These are phyloP conservation scores for Anisognathus igniventris DNA, from an alignment of 2,797 vertebrate species.

Conservation along the genomic window DNA sequence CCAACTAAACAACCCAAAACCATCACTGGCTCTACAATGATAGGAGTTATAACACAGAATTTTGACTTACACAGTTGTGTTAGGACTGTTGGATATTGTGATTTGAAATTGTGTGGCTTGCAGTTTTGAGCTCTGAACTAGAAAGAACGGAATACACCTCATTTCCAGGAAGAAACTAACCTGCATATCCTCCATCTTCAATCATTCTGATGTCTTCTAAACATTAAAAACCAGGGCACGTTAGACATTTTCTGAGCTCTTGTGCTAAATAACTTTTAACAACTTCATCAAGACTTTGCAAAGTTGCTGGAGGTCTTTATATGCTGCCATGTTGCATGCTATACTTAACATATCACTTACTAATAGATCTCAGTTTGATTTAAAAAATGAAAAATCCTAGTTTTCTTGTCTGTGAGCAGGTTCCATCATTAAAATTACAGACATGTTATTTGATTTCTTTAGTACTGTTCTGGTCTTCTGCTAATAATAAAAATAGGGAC, in stretches of 20 bases:
- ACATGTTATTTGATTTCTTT: neutral
- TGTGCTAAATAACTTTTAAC: neutral
- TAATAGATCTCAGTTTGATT: neutral
- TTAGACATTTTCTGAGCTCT: neutral
- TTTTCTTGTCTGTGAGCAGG: neutral
- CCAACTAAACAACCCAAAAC: neutral
- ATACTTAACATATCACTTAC: neutral
- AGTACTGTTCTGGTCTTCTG: neutral
- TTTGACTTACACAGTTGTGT: neutral
- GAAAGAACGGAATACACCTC: neutral
- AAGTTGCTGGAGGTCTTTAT: neutral
- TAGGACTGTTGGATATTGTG: neutral
- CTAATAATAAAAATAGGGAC: neutral
- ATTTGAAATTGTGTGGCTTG: neutral
- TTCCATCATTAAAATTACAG: neutral
- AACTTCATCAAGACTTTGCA: neutral
- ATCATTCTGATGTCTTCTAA: neutral
- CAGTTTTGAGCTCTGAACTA: neutral
- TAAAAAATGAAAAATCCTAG: neutral
- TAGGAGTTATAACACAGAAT: neutral
- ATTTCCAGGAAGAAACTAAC: neutral
- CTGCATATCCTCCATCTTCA: neutral
- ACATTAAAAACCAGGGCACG: neutral
- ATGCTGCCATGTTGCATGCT: neutral
- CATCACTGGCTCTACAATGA: neutral